Evolutionary conservation across 2,113 vertebrate species (phyloP).

Genomic region (Anhinga anhinga): DNA sequence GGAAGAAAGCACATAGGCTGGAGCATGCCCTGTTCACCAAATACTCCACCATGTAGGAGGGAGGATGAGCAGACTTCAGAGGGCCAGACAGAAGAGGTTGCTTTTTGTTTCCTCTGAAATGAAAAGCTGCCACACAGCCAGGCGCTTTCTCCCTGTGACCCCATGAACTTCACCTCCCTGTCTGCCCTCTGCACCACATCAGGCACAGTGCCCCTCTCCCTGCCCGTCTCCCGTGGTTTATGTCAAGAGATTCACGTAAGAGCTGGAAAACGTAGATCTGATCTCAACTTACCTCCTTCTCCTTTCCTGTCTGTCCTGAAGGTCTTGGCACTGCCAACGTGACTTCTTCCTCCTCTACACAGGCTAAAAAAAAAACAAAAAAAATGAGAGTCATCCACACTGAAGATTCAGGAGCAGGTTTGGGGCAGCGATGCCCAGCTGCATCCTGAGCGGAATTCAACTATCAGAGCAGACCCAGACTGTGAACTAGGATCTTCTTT

Average conservation of each 20-base stretch:
- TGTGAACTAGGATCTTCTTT: neutral
- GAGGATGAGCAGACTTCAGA: neutral
- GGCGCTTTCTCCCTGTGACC: neutral
- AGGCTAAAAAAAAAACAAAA: neutral
- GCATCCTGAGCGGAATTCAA: neutral
- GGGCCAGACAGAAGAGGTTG: neutral
- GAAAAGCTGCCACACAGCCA: neutral
- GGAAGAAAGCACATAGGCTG: neutral
- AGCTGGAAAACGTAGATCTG: neutral
- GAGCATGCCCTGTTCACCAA: neutral
- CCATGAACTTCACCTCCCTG: too few species aligned
- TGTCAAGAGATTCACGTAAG: neutral
- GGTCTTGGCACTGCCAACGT: neutral
- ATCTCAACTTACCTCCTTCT: neutral
- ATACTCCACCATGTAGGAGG: neutral
- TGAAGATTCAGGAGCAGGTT: neutral
- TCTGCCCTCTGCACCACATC: neutral
- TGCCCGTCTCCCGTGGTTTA: rapidly evolving
- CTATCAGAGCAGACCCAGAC: neutral
- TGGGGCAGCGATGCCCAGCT: neutral
- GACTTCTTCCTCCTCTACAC: neutral
- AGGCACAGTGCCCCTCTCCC: neutral
- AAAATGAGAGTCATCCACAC: neutral
- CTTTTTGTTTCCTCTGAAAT: neutral
- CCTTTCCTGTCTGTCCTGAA: neutral